Conservation (phyloP, 2,797 vertebrate species). For the Choloepus didactylus region DNA sequence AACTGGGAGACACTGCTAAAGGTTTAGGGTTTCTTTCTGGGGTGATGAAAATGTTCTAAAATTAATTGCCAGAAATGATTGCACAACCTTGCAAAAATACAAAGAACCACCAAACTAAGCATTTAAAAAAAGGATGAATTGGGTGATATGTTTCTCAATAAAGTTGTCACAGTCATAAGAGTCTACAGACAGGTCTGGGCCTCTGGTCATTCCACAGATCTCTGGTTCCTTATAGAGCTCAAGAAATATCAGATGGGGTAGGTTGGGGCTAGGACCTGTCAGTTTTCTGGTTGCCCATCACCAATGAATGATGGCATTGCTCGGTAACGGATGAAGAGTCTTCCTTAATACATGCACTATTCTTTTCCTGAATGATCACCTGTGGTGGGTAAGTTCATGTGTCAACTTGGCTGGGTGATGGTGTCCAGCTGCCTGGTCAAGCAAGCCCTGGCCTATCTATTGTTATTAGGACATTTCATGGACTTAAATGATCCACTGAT, state of each 20-base stretch:
- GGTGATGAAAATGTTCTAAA: neutral
- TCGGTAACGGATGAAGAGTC: neutral
- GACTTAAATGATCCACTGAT: no score
- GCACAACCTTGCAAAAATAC: neutral
- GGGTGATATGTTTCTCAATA: neutral
- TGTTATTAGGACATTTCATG: no score
- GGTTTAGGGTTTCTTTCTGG: neutral
- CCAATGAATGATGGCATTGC: neutral
- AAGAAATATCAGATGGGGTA: neutral
- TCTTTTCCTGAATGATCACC: neutral
- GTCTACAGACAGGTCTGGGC: neutral
- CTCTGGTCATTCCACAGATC: neutral
- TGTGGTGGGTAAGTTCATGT: no score
- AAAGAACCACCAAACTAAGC: neutral
- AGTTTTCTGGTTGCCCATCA: neutral
- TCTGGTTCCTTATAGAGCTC: neutral
- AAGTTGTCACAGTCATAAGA: neutral
- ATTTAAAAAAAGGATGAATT: neutral
- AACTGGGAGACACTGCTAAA: neutral
- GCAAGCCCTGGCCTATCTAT: no score
- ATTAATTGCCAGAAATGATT: neutral
- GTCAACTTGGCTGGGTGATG: no score
- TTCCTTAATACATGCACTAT: neutral
- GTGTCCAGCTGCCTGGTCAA: no score
- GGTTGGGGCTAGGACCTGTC: neutral